A percentile compares a stretch with the other conserved stretches of the same genome.
These are phyloP conservation scores for Diploptera punctata DNA, from an alignment of 2,888 invertebrate genomes.

Conservation along the genomic window DNA sequence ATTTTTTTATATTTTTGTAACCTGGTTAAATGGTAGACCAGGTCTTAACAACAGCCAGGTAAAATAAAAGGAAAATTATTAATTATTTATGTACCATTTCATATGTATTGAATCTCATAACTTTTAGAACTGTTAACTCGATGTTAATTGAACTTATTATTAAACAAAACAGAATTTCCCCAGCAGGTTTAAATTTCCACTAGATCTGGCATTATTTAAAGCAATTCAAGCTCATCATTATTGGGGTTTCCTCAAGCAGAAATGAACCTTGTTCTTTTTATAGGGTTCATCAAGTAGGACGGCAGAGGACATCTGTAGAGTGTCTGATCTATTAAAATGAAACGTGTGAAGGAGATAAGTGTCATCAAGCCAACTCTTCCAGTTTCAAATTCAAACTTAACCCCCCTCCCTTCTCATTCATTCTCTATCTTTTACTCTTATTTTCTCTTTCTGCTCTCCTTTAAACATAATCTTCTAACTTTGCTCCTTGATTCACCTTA, in stretches of 20 bases:
- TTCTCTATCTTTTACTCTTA: no score
- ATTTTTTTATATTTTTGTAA: no score
- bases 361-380: conserved; percentile 2
- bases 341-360: conserved; percentile 32
- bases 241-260: background rate
- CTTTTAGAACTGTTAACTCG: no score
- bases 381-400: conserved; percentile 13
- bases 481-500: conserved; percentile 1
- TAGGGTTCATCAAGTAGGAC: conserved; percentile 7
- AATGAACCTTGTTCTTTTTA: background rate
- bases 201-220: background rate
- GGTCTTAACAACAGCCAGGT: no score
- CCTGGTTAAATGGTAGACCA: no score
- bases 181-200: background rate
- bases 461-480: background rate
- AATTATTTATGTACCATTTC: no score
- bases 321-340: conserved; percentile 30
- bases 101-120: no score
- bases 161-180: no score
- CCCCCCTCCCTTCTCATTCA: background rate
- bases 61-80: no score
- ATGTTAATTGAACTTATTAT: no score
- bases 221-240: background rate
- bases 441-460: background rate
- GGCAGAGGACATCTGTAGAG: conserved; percentile 5